These are phyloP conservation scores for Dendrolimus kikuchii DNA, from an alignment of 1,140 invertebrate genomes.

Conservation along the genomic window DNA sequence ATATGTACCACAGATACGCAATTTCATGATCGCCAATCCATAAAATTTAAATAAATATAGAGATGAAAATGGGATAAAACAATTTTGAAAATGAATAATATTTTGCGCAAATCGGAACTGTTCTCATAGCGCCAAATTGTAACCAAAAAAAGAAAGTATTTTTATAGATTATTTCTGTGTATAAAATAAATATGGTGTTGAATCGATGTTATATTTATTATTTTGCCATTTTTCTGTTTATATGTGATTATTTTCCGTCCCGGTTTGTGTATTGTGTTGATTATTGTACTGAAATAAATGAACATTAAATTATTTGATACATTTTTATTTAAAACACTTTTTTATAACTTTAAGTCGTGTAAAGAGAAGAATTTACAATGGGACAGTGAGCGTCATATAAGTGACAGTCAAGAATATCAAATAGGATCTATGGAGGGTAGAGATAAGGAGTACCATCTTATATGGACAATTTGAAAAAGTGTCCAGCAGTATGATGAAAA, in stretches of 20 bases:
- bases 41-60: too few relatives aligned
- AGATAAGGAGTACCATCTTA: too few relatives aligned
- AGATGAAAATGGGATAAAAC: too few relatives aligned
- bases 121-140: constrained; percentile 28
- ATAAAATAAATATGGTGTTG: constrained; percentile 10
- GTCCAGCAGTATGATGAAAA: too few relatives aligned
- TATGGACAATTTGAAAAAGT: too few relatives aligned
- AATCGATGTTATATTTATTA: constrained; percentile 3
- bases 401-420: too few relatives aligned
- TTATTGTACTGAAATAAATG: constrained; percentile 30
- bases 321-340: not conserved
- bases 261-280: constrained; percentile 20
- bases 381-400: too few relatives aligned
- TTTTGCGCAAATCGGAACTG: constrained; percentile 7
- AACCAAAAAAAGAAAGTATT: constrained; percentile 34
- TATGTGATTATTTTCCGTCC: constrained; percentile 30
- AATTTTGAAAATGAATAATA: not conserved
- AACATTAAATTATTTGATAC: constrained; percentile 9
- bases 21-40: too few relatives aligned
- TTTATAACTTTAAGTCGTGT: too few relatives aligned
- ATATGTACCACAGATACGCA: too few relatives aligned
- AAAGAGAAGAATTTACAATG: too few relatives aligned
- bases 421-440: too few relatives aligned
- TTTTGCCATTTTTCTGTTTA: constrained; percentile 11
- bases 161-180: constrained; percentile 23